A percentile compares a stretch with the other conserved stretches of the same genome.
Evolutionary conservation across 2,113 vertebrate genomes (phyloP).

Genomic region (Danio rerio): DNA sequence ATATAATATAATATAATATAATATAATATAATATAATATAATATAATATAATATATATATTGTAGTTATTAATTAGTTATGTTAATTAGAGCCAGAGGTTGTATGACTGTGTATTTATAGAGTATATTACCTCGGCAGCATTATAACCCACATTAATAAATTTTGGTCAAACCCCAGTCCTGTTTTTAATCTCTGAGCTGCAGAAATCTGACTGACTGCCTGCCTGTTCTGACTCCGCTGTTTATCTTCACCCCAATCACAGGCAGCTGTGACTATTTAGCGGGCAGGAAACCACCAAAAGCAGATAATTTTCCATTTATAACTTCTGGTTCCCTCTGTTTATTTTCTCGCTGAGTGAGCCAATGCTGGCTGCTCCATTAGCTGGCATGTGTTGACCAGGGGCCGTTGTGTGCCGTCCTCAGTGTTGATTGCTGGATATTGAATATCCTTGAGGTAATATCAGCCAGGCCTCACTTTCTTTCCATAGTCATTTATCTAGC

Average conservation of each 20-base stretch:
- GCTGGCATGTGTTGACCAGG: slow-evolving; percentile 61
- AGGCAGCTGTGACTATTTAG: slow-evolving; percentile 34
- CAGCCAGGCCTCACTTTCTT: slow-evolving; percentile 54
- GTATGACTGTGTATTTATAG: not conserved
- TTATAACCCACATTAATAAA: not conserved
- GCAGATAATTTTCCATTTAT: slow-evolving; percentile 71
- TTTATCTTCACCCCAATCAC: slow-evolving; percentile 12
- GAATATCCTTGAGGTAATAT: slow-evolving; percentile 58
- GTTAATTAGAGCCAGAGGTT: not conserved
- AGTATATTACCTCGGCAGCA: not conserved
- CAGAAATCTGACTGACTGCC: slow-evolving; percentile 9
- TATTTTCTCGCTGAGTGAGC: slow-evolving; percentile 59
- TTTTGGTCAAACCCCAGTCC: not conserved
- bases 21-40: no score
- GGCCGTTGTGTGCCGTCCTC: slow-evolving; percentile 58
- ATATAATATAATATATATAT: no score
- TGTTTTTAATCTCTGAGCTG: not conserved
- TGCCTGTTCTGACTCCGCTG: slow-evolving; percentile 9
- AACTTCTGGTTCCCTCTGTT: slow-evolving; percentile 69
- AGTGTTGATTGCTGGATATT: slow-evolving; percentile 66
- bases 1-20: no score
- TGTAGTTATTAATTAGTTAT: no score
- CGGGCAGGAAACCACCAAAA: slow-evolving; percentile 57
- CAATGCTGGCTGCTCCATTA: slow-evolving; percentile 49
- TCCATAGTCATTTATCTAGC: slow-evolving; percentile 51